phyloP scores from a whole-genome alignment of 30 jellyfish, hydroid and myxozoan genomes.

The Sanderia malayensis region DNA sequence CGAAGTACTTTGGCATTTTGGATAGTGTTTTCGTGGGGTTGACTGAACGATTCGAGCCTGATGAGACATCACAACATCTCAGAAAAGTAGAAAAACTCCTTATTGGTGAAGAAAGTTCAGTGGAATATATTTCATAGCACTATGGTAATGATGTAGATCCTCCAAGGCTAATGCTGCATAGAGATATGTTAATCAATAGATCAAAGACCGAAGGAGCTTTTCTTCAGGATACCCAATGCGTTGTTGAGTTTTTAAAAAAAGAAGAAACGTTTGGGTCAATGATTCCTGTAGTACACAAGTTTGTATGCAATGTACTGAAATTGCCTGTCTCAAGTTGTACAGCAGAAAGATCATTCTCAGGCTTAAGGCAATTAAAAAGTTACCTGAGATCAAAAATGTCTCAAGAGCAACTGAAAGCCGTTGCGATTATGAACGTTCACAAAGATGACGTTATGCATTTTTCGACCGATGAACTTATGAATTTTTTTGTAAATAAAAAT shows the following conservation, averaged over 20 bases:
- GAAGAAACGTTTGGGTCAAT: constrained; percentile 5
- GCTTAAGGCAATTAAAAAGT: no score
- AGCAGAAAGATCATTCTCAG: constrained; percentile 13
- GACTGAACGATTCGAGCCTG: constrained; percentile 49
- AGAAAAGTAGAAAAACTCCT: constrained; percentile 29
- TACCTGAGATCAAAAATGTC: no score
- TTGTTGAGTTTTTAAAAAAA: background rate
- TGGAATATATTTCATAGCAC: constrained; percentile 28
- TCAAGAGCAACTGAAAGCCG: no score
- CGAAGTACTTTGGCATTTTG: background rate
- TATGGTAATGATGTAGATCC: constrained; percentile 17
- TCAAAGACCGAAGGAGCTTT: background rate
- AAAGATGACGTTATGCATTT: no score
- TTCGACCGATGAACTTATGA: no score
- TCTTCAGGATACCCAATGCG: constrained; percentile 1
- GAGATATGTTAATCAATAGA: constrained; percentile 7
- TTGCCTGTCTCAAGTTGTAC: constrained; percentile 14
- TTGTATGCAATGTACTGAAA: background rate
- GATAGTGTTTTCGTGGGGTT: constrained; percentile 24
- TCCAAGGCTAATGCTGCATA: constrained; percentile 6
- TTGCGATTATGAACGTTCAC: no score
- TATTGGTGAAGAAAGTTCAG: constrained; percentile 40
- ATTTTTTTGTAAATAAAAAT: no score
- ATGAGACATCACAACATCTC: constrained; percentile 43
- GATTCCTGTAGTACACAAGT: constrained; percentile 1